These are phyloP conservation scores for Archips crataeganus DNA, from an alignment of 2,888 invertebrate genomes.

Conservation along the genomic window DNA sequence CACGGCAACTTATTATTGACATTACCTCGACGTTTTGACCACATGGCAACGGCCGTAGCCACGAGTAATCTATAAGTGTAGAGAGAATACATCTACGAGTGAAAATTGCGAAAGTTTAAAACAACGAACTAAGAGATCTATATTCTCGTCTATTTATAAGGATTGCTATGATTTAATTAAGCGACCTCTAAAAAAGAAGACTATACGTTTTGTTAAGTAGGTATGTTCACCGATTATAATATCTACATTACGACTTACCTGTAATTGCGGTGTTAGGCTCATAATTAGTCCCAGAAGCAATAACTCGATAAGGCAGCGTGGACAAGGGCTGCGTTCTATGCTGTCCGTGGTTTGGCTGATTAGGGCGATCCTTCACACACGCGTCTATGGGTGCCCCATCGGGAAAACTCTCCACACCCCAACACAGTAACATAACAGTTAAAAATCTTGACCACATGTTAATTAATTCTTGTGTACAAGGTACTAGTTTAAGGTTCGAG, in stretches of 20 bases:
- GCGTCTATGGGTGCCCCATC: conserved; percentile 93
- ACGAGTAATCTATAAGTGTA: too few species aligned
- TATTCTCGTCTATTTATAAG: too few species aligned
- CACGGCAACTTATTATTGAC: too few species aligned
- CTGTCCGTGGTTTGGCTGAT: conserved; percentile 92
- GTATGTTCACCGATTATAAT: not conserved
- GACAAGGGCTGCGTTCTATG: conserved; percentile 88
- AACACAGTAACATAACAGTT: conserved; percentile 64
- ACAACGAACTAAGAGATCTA: too few species aligned
- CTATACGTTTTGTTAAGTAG: too few species aligned
- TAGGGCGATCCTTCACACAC: conserved; percentile 91
- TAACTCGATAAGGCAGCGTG: conserved; percentile 88
- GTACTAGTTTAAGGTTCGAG: conserved; percentile 54
- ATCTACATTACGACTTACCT: conserved; percentile 75
- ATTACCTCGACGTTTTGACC: too few species aligned
- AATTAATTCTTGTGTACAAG: conserved; percentile 40
- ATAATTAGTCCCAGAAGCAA: conserved; percentile 88
- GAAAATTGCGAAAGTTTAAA: too few species aligned
- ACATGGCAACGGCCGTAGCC: too few species aligned
- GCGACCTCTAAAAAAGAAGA: not conserved
- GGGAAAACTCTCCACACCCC: conserved; percentile 87
- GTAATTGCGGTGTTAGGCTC: conserved; percentile 89
- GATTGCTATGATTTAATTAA: too few species aligned
- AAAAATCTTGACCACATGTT: conserved; percentile 66
- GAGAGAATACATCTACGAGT: too few species aligned